Percentiles rank a stretch among this genome's conserved stretches.
phyloP scores from a whole-genome alignment of 2,888 invertebrate species.

The Pseudoips prasinana region DNA sequence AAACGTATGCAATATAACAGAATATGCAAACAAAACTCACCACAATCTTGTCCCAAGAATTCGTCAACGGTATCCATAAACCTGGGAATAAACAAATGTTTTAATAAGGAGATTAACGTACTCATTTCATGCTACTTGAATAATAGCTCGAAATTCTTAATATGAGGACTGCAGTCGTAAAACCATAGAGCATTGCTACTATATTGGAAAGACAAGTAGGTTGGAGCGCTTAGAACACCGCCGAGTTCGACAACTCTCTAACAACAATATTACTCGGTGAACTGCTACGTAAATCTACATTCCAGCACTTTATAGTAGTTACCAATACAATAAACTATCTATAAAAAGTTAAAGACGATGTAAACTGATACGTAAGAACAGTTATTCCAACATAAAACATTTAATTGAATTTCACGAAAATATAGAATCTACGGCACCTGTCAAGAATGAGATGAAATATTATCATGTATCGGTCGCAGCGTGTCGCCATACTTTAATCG shows the following conservation, averaged over 20 bases:
- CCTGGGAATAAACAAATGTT: conserved; percentile 66
- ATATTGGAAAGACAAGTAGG: too few relatives aligned
- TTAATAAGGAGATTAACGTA: too few relatives aligned
- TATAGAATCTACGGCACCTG: conserved; percentile 66
- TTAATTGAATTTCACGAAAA: conserved; percentile 78
- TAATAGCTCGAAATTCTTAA: too few relatives aligned
- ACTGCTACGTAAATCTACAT: conserved; percentile 42
- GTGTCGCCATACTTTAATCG: conserved; percentile 79
- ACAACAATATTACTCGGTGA: too few relatives aligned
- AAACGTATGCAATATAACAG: conserved; percentile 49
- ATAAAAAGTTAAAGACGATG: conserved; percentile 58
- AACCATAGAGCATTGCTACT: too few relatives aligned
- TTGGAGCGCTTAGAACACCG: too few relatives aligned
- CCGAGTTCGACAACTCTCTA: too few relatives aligned
- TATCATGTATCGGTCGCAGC: conserved; percentile 78
- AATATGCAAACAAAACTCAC: conserved; percentile 60
- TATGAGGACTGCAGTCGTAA: too few relatives aligned
- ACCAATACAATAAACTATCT: conserved; percentile 45
- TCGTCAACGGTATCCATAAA: conserved; percentile 67
- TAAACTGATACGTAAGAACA: conserved; percentile 66
- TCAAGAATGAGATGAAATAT: conserved; percentile 73
- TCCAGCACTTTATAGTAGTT: conserved; percentile 44
- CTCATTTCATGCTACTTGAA: too few relatives aligned
- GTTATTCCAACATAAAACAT: conserved; percentile 67
- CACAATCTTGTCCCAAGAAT: conserved; percentile 58